Percentiles rank a stretch among this genome's conserved stretches.
phyloP scores from a whole-genome alignment of 1,140 invertebrate species.

The Paramacrobiotus metropolitanus region DNA sequence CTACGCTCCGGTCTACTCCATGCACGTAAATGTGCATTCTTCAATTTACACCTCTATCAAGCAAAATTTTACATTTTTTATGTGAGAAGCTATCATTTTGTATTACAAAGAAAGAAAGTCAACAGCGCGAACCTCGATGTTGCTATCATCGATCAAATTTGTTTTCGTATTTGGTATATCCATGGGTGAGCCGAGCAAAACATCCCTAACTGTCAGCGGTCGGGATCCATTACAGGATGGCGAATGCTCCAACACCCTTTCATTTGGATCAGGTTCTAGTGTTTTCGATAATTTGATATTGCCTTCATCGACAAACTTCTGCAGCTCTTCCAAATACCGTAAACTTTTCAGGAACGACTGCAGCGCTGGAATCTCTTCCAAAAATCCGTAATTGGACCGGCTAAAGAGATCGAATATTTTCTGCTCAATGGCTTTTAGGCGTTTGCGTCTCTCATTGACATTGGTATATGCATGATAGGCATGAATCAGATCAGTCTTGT shows the following conservation, averaged over 20 bases:
- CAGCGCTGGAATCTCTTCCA: slow-evolving; percentile 22
- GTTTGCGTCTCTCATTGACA: slow-evolving; percentile 43
- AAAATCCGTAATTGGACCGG: slow-evolving; percentile 8
- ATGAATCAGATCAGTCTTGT: slow-evolving; percentile 74
- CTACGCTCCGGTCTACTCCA: too few relatives aligned
- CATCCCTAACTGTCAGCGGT: too few relatives aligned
- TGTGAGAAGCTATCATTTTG: too few relatives aligned
- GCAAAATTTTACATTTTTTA: too few relatives aligned
- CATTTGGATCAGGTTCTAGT: neutral
- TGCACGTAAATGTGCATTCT: too few relatives aligned
- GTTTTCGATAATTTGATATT: neutral
- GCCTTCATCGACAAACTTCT: slow-evolving; percentile 58
- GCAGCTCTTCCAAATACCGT: slow-evolving; percentile 80
- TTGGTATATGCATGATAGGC: slow-evolving; percentile 81
- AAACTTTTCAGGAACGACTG: slow-evolving; percentile 63
- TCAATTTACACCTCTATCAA: too few relatives aligned
- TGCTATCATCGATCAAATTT: slow-evolving; percentile 1
- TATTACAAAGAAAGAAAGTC: too few relatives aligned
- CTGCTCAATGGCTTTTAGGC: slow-evolving; percentile 15
- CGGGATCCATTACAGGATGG: too few relatives aligned
- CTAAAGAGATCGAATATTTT: neutral
- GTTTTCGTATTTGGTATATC: neutral
- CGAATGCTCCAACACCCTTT: too few relatives aligned
- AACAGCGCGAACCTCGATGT: neutral
- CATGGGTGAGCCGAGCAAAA: neutral